Evolutionary conservation across 2,888 invertebrate genomes (phyloP).

Genomic region (Campoplex nolae): DNA sequence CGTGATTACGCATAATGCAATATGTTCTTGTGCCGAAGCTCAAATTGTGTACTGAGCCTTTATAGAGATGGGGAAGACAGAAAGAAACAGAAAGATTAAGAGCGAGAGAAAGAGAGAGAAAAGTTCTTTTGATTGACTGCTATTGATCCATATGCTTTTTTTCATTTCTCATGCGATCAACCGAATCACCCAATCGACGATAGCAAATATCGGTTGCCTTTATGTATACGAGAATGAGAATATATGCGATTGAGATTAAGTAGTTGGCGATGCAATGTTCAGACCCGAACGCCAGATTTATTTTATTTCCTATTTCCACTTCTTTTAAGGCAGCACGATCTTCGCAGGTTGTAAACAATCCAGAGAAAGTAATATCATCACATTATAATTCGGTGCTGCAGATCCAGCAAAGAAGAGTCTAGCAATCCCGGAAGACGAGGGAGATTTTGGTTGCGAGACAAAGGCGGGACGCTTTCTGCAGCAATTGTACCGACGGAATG

Average conservation of each 20-base stretch:
- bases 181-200: slow-evolving; percentile 43
- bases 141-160: slow-evolving; percentile 32
- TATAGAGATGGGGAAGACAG: slow-evolving; percentile 11
- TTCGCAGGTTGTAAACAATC: slow-evolving; percentile 65
- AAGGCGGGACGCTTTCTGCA: slow-evolving; percentile 20
- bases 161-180: slow-evolving; percentile 39
- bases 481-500: slow-evolving; percentile 58
- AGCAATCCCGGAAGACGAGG: slow-evolving; percentile 68
- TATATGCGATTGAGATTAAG: slow-evolving; percentile 39
- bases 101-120: background rate
- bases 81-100: background rate
- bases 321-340: slow-evolving; percentile 32
- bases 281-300: background rate
- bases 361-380: slow-evolving; percentile 70
- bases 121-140: slow-evolving; percentile 46
- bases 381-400: slow-evolving; percentile 67
- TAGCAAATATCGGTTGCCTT: slow-evolving; percentile 13
- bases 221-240: slow-evolving; percentile 9
- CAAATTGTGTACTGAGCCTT: slow-evolving; percentile 13
- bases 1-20: slow-evolving; percentile 30
- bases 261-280: slow-evolving; percentile 34
- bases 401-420: slow-evolving; percentile 66
- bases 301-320: background rate
- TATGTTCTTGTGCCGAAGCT: slow-evolving; percentile 30
- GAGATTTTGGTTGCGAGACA: slow-evolving; percentile 38